Evolutionary conservation across 2,888 invertebrate genomes (phyloP), one percentile per base, ranked within the genome.

Genomic region (Marasmarcha lunaedactyla): DNA sequence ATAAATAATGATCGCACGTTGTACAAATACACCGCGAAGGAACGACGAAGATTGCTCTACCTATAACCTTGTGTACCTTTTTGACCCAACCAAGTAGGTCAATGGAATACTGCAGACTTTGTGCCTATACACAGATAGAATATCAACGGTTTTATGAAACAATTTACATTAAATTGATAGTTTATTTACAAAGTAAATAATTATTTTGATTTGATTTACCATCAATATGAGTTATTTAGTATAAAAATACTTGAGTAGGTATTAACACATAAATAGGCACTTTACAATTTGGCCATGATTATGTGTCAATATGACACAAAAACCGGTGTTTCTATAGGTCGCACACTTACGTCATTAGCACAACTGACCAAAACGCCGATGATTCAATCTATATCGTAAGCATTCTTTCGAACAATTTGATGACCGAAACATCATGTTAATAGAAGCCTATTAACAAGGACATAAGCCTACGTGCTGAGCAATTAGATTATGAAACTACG

Each of bases 291-390:
- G 41, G 27, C 41, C 35, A 37, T 39, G 40, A 38, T 40, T 43
- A n/a, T n/a, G n/a, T 33, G 25, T 33, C 14, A 20, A n/a, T 3
- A 30, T 10, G 25, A 37, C 39, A 45, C 41, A 47, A 46, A 57
- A 62, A 70, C 69, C 62, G 57, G 69, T 64, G 61, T 46, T 51
- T 61, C 61, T 69, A 63, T 71, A 71, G 67, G 70, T 65, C 70
- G 60, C 46, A 48, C 47, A 49, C 44, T 77, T 72, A 71, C 77
- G 72, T 78, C 77, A 77, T 66, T 50, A 54, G 49, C 49, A 49
- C 11, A 11, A 30, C 30, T 10, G 30, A 30, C 30, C 11, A 30
- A 4, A 4, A 7, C 10, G 11, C n/a, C 30, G 59, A 64, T 71
- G 67, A 73, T 59, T 70, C 72, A 73, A 67, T 53, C 52, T 44